Evolutionary conservation across 1,140 invertebrate species (phyloP).

Genomic region (Arctopsyche grandis): DNA sequence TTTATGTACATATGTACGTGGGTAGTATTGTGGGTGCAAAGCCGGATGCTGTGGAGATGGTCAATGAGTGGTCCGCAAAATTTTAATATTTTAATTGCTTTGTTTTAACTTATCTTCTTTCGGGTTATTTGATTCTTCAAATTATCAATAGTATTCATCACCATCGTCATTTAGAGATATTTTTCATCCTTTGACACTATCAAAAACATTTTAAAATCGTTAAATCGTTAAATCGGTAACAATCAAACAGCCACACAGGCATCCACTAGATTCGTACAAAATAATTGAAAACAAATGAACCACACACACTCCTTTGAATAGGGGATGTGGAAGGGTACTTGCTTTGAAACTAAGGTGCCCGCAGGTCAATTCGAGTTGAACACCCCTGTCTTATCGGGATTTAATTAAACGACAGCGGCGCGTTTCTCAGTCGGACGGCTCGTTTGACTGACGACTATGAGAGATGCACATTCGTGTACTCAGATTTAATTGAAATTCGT

Average conservation of each 20-base stretch:
- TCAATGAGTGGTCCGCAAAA: no score
- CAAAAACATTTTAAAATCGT: no score
- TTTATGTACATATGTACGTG: no score
- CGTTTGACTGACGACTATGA: conserved; percentile 16
- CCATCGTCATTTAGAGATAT: not conserved
- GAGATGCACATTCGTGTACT: not conserved
- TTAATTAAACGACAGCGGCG: conserved; percentile 24
- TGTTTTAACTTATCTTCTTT: no score
- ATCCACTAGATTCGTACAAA: no score
- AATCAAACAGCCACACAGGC: no score
- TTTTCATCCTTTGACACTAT: no score
- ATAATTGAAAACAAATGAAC: not conserved
- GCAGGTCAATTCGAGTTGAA: not conserved
- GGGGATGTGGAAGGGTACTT: not conserved
- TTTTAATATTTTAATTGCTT: no score
- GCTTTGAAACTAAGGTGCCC: not conserved
- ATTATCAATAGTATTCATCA: not conserved
- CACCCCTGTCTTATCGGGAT: conserved; percentile 9
- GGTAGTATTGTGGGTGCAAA: no score
- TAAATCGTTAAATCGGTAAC: no score
- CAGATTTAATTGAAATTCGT: conserved; percentile 28
- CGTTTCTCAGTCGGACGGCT: conserved; percentile 23
- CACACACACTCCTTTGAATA: not conserved
- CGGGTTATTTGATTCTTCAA: not conserved
- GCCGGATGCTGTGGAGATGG: no score